Evolutionary conservation across 2,888 invertebrate species (phyloP).

Genomic region (Hemistola chrysoprasaria): DNA sequence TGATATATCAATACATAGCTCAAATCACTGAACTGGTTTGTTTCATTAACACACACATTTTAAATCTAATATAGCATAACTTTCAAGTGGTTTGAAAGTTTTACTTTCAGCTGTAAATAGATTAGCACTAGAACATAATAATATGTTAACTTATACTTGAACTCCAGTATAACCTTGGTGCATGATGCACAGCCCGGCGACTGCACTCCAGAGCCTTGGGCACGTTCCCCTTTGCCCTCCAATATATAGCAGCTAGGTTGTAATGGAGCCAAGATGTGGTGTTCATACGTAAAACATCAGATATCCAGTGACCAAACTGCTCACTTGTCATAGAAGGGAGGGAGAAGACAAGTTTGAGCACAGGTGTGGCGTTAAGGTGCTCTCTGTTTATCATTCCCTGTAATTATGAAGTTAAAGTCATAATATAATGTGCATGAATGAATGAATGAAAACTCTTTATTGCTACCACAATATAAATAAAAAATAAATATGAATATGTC

Average conservation of each 20-base stretch:
- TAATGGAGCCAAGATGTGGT: conserved; percentile 90
- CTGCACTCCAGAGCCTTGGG: conserved; percentile 91
- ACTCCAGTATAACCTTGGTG: conserved; percentile 82
- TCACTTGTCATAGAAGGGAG: conserved; percentile 56
- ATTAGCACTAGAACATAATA: too few relatives aligned
- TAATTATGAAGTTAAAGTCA: too few relatives aligned
- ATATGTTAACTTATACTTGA: conserved; percentile 22
- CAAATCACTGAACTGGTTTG: too few relatives aligned
- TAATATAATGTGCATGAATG: too few relatives aligned
- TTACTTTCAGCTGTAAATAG: too few relatives aligned
- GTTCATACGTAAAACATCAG: conserved; percentile 84
- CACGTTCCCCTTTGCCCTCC: conserved; percentile 88
- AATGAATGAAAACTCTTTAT: too few relatives aligned
- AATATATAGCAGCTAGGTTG: conserved; percentile 90
- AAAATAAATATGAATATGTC: too few relatives aligned
- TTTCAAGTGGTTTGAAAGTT: too few relatives aligned
- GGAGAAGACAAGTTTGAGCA: conserved; percentile 46
- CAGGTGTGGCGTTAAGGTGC: conserved; percentile 55
- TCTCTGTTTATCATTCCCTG: conserved; percentile 62
- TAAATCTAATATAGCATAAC: too few relatives aligned
- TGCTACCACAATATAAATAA: too few relatives aligned
- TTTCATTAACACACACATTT: too few relatives aligned
- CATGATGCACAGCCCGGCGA: conserved; percentile 87
- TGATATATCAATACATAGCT: too few relatives aligned
- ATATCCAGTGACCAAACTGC: conserved; percentile 84